phyloP scores from a whole-genome alignment of 2,888 invertebrate species.

The Kryphioiulus occultus region DNA sequence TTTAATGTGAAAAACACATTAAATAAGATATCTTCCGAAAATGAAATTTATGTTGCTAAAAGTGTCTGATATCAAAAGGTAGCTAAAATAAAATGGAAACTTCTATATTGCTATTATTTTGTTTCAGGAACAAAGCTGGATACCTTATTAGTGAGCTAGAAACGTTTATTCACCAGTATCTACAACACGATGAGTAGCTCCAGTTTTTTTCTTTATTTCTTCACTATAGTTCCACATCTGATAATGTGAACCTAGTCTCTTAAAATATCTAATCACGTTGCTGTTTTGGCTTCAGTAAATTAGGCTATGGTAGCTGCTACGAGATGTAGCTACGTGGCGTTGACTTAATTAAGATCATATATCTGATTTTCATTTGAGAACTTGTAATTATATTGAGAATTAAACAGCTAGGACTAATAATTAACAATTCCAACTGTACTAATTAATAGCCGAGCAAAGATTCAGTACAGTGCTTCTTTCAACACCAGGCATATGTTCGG shows the following conservation, averaged over 20 bases:
- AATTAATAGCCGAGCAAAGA: too few relatives aligned
- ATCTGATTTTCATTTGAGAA: not conserved
- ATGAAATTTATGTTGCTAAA: too few relatives aligned
- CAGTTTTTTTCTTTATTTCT: not conserved
- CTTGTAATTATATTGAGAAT: not conserved
- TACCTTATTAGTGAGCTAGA: constrained; percentile 53
- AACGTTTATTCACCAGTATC: constrained; percentile 53
- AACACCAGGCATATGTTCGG: too few relatives aligned
- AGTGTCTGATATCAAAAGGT: too few relatives aligned
- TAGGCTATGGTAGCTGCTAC: not conserved
- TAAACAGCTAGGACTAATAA: not conserved
- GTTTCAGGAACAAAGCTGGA: constrained; percentile 53
- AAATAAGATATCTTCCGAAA: too few relatives aligned
- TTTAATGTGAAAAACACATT: too few relatives aligned
- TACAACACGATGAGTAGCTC: constrained; percentile 48
- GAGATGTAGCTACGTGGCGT: not conserved
- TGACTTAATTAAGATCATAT: not conserved
- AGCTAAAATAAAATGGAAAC: too few relatives aligned
- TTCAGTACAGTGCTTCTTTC: too few relatives aligned
- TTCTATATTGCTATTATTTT: not conserved
- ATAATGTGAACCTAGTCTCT: not conserved
- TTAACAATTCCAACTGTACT: too few relatives aligned
- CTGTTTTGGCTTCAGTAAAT: not conserved
- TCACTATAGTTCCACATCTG: not conserved
- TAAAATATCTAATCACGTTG: not conserved